phyloP scores from a whole-genome alignment of 2,113 vertebrate genomes.

The Picathartes gymnocephalus region DNA sequence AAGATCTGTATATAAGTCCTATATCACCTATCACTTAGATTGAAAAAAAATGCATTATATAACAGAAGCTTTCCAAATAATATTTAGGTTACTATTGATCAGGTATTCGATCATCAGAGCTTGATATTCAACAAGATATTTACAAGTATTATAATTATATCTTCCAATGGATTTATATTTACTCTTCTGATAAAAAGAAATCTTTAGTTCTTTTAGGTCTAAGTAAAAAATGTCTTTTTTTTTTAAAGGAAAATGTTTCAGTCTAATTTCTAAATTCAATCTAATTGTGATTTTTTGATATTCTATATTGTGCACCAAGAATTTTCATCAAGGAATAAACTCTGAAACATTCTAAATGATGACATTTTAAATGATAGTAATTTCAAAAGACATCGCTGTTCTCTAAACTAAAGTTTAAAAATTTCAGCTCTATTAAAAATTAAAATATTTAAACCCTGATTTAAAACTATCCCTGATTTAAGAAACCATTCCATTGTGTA shows the following conservation, averaged over 20 bases:
- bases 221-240: background rate
- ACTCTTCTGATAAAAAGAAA: background rate
- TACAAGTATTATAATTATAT: background rate
- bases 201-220: background rate
- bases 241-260: background rate
- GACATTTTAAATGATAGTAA: accelerated
- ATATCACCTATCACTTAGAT: background rate
- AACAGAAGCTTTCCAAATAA: background rate
- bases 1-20: background rate
- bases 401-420: background rate
- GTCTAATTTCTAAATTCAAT: background rate
- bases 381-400: background rate
- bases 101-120: background rate
- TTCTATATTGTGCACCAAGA: background rate
- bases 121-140: background rate
- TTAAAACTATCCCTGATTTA: background rate
- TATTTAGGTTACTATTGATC: background rate
- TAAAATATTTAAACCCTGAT: background rate
- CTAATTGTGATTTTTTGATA: background rate
- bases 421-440: background rate
- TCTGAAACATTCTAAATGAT: background rate
- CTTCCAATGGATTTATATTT: background rate
- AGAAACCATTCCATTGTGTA: background rate
- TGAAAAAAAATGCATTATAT: background rate
- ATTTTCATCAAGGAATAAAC: background rate